Conservation (phyloP, 2,888 invertebrate genomes). For the Panzeria rudis region DNA sequence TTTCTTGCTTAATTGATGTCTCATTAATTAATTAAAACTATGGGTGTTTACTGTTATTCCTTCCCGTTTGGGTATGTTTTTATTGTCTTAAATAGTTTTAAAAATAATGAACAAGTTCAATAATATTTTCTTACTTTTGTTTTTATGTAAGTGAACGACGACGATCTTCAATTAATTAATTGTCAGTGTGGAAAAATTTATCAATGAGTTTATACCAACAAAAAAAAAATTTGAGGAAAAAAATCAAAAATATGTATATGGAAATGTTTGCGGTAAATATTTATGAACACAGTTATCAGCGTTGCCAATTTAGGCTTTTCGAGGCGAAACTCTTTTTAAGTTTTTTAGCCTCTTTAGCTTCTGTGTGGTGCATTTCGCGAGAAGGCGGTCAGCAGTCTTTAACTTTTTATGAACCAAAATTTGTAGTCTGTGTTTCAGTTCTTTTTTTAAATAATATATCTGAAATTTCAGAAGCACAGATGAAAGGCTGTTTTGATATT, state of each 20-base stretch:
- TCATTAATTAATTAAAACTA: slow-evolving; percentile 57
- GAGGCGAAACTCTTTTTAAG: too few species aligned
- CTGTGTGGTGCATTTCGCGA: too few species aligned
- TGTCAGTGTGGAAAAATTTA: slow-evolving; percentile 60
- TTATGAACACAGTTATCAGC: not conserved
- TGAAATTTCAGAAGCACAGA: too few species aligned
- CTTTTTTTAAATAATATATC: too few species aligned
- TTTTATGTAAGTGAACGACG: slow-evolving; percentile 59
- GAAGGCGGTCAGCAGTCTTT: too few species aligned
- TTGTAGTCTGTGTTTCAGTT: too few species aligned
- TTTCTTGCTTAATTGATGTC: slow-evolving; percentile 56
- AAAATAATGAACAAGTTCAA: slow-evolving; percentile 63
- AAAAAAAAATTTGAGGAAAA: slow-evolving; percentile 40
- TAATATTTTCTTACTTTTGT: slow-evolving; percentile 62
- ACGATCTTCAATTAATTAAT: slow-evolving; percentile 69
- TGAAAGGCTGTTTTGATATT: too few species aligned
- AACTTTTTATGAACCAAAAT: too few species aligned
- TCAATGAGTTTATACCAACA: slow-evolving; percentile 51
- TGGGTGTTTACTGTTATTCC: slow-evolving; percentile 29
- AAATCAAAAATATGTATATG: not conserved
- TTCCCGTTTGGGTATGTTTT: slow-evolving; percentile 10
- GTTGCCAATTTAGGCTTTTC: too few species aligned
- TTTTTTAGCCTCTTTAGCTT: too few species aligned
- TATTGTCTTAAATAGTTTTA: not conserved
- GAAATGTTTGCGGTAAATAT: slow-evolving; percentile 45